These are phyloP conservation scores for Sycon ciliatum DNA, from an alignment of 37 sponge, comb jelly and placozoan genomes.

Conservation along the genomic window DNA sequence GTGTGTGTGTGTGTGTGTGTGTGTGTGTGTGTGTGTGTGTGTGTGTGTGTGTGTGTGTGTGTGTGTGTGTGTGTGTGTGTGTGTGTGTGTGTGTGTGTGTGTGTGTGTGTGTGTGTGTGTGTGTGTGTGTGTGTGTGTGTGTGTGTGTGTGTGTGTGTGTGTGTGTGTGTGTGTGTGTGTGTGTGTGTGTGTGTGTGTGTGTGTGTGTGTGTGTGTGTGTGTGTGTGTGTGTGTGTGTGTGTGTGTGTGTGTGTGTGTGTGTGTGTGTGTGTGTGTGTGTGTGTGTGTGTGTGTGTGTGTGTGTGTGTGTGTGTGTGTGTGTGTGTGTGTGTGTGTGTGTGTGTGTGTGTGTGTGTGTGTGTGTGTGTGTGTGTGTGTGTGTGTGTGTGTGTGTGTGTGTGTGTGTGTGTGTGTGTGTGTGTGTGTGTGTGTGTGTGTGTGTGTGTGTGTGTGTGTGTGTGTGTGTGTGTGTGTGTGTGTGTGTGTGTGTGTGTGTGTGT, in stretches of 20 bases:
- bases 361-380: constrained; percentile 24
- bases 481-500: constrained; percentile 6
- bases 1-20: constrained; percentile 19
- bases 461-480: constrained; percentile 24
- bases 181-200: constrained; percentile 22
- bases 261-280: constrained; percentile 24
- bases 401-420: constrained; percentile 22
- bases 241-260: constrained; percentile 24
- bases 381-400: constrained; percentile 21
- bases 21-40: constrained; percentile 24
- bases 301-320: neutral
- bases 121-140: constrained; percentile 21
- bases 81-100: constrained; percentile 24
- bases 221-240: constrained; percentile 19
- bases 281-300: constrained; percentile 22
- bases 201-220: constrained; percentile 24
- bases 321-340: constrained; percentile 3
- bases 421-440: constrained; percentile 24
- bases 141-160: constrained; percentile 24
- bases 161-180: constrained; percentile 21
- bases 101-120: constrained; percentile 10
- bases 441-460: constrained; percentile 24
- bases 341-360: constrained; percentile 21
- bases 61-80: constrained; percentile 19
- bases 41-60: constrained; percentile 24